Evolutionary conservation across 2,113 vertebrate species (phyloP).

Genomic region (Ptyas mucosa): DNA sequence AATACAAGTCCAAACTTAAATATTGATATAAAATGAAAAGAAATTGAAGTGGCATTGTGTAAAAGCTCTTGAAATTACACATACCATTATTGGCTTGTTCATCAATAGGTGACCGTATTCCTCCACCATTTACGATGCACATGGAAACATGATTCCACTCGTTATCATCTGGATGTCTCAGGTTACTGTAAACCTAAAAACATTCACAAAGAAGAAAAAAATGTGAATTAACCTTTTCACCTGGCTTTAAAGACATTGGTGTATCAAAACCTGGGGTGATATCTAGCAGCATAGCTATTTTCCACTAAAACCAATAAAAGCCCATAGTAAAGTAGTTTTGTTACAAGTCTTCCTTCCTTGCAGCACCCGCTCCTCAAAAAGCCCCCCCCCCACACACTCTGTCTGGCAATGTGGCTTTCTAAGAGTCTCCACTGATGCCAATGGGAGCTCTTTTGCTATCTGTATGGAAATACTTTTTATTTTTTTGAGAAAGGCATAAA

Average conservation of each 20-base stretch:
- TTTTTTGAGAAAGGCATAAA: not conserved
- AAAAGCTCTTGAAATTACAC: not conserved
- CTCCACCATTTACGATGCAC: constrained; percentile 84
- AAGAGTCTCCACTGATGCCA: not conserved
- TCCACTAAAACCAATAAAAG: not conserved
- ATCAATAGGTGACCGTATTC: constrained; percentile 81
- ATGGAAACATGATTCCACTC: constrained; percentile 89
- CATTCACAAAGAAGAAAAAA: not conserved
- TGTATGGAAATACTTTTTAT: not conserved
- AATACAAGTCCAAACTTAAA: not conserved
- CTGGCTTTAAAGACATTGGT: not conserved
- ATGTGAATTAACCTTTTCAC: not conserved
- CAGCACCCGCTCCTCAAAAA: not conserved
- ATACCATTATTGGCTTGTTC: constrained; percentile 79
- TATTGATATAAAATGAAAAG: not conserved
- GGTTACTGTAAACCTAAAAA: constrained; percentile 81
- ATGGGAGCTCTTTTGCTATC: not conserved
- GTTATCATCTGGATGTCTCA: constrained; percentile 62
- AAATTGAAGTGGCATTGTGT: not conserved
- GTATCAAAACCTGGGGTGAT: not conserved
- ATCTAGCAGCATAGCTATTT: not conserved
- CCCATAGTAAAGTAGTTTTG: not conserved
- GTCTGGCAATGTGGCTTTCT: not conserved
- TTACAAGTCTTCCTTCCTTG: not conserved
- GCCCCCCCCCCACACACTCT: not conserved